phyloP scores from a whole-genome alignment of 2,113 vertebrate genomes.

The Prunella fulvescens region DNA sequence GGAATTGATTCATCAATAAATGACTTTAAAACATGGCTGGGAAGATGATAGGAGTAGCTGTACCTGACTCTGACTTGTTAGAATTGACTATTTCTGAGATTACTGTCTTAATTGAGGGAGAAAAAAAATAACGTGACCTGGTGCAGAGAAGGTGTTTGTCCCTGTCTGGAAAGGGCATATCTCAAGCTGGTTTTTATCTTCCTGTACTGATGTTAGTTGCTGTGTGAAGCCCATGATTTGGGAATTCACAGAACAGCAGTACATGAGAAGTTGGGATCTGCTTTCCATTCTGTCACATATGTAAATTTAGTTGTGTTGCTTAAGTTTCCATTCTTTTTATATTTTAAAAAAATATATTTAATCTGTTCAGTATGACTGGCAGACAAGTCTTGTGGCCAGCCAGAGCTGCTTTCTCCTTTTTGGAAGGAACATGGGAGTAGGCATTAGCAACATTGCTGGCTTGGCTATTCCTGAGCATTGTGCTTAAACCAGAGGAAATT shows the following conservation, averaged over 20 bases:
- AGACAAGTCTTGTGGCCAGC: neutral
- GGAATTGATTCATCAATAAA: neutral
- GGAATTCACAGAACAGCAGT: neutral
- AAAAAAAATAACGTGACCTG: neutral
- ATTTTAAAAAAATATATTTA: accelerated
- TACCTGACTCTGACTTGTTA: neutral
- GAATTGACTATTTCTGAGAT: neutral
- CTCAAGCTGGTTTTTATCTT: neutral
- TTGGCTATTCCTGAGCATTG: neutral
- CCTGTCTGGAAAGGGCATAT: neutral
- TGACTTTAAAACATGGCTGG: neutral
- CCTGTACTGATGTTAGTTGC: neutral
- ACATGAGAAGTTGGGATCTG: neutral
- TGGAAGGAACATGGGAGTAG: neutral
- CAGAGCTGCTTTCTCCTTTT: neutral
- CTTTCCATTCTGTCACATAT: neutral
- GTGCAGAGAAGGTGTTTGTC: neutral
- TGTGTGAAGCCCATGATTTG: neutral
- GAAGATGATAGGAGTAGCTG: neutral
- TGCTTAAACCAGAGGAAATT: neutral
- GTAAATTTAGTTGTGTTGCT: neutral
- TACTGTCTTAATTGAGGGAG: neutral
- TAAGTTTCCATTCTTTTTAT: neutral
- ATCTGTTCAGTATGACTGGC: neutral
- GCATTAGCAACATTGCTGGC: neutral